Evolutionary conservation across 2,113 vertebrate species (phyloP), one percentile per base, ranked within the genome.

Genomic region (Pseudorectes ferrugineus): DNA sequence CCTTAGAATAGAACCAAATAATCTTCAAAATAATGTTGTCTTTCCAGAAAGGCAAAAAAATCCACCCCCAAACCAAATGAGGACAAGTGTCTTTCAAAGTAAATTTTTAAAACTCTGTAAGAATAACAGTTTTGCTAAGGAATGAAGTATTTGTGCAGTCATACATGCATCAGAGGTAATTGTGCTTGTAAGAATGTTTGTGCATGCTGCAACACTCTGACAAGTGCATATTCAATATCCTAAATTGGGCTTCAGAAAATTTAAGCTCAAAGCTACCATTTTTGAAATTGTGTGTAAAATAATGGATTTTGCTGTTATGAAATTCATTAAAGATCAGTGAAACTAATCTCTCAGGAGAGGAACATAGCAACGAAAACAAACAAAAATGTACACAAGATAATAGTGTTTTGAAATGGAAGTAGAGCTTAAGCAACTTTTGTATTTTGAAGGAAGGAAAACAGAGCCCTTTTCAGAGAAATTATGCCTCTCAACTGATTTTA

Each of bases 381-480:
- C 40, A 95, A 25, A 58, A 83, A 46, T 12, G 4, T 63, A 72
- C n/a, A 72, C 54, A 90, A 62, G 72, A 57, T 84, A 95, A 72
- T 29, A 55, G 31, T 23, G 28, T 82, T 29, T 94, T 95, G 67
- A 96, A 87, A 55, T 94, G 48, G 43, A 82, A 86, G 28, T 71
- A 55, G 45, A 57, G 58, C 25, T 14, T 52, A 92, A 82, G 22
- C 81, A 49, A 52, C 68, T 87, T 96, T 96, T 88, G 19, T 88
- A 58, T 94, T 94, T 93, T 83, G 35, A 73, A 86, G 49, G 85
- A 92, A 72, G 61, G 67, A 89, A 97, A 96, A 35, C 80, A 88
- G 73, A 93, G 24, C 45, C 38, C 15, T 68, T 95, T 96, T 91
- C 73, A 70, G 68, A 82, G 52, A 93, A 79, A 23, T 88, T 18